Evolutionary conservation across 2,113 vertebrate genomes (phyloP), one percentile per base, ranked within the genome.

Genomic region (Bothrops jararaca): DNA sequence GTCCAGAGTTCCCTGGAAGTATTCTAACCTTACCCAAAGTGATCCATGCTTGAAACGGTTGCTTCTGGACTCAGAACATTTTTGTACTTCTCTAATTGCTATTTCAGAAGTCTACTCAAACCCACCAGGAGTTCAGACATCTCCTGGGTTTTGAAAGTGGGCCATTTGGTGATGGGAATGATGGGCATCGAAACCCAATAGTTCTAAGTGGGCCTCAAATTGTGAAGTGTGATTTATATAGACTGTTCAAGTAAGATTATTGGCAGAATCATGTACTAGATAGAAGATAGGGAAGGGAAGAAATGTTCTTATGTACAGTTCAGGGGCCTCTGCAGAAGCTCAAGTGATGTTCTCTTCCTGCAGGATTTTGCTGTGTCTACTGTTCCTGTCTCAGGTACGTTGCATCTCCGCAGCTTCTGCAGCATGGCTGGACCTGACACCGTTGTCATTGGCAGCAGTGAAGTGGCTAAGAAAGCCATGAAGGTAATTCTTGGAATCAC

Each of bases 281-380:
- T 3, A 26, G 34, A 1, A 24, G 23, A 15, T 80, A 18, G 23
- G 24, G 53, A 52, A 39, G 34, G 7, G 52, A 15, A 18, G 74
- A 26, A 7, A 13, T 9, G 1, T 13, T 64, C 69, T 5, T 6
- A 29, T 2, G 45, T 13, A 1, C 23, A 13, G 23, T 10, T 92
- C 34, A 45, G 9, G 1, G 53, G 53, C 64, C 5, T 85, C 29
- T 57, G 39, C 15, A 52, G 39, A 26, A 60, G 29, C 8, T 18
- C 88, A 20, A 57, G 56, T 12, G 74, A 26, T 57, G 3, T 54
- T 53, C 69, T 10, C 54, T 15, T 48, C 85, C 13, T 85, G 29
- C 53, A 99, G 98, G 98, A 99, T 96, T 99, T 99, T 94, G 98
- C 98, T 0, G 98, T 99, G 88, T 99, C 98, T 93, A 98, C 98